These are phyloP conservation scores for Epinotia brunnichana DNA, from an alignment of 2,888 invertebrate genomes.

Conservation along the genomic window DNA sequence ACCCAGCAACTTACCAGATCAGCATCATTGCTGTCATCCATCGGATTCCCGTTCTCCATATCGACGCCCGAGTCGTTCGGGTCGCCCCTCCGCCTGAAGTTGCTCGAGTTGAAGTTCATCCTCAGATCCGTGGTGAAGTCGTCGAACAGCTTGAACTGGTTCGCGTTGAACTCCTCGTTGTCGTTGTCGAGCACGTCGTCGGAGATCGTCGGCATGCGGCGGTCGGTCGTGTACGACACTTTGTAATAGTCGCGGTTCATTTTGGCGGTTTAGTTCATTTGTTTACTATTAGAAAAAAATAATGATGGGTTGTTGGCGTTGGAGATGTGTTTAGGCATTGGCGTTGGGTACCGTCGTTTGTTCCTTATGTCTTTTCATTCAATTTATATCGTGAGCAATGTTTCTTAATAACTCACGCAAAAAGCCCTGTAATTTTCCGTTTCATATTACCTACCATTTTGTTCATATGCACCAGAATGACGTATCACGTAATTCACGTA, in stretches of 20 bases:
- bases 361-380: slow-evolving; percentile 17
- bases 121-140: slow-evolving; percentile 78
- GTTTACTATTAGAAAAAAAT: slow-evolving; percentile 16
- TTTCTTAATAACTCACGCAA: background rate
- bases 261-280: slow-evolving; percentile 50
- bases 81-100: slow-evolving; percentile 66
- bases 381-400: background rate
- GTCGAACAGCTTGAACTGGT: slow-evolving; percentile 79
- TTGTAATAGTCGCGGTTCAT: slow-evolving; percentile 78
- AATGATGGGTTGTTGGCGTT: background rate
- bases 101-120: slow-evolving; percentile 70
- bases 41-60: slow-evolving; percentile 77
- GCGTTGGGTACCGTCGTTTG: slow-evolving; percentile 35
- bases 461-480: no score
- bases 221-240: slow-evolving; percentile 67
- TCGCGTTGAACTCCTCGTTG: slow-evolving; percentile 80
- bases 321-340: background rate
- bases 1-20: slow-evolving; percentile 73
- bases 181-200: slow-evolving; percentile 75
- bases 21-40: slow-evolving; percentile 69
- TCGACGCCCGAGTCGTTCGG: slow-evolving; percentile 79
- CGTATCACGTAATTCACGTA: background rate
- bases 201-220: slow-evolving; percentile 57
- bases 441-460: no score
- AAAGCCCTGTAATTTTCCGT: no score